Percentiles rank a stretch among this genome's conserved stretches.
These are phyloP conservation scores for Poecilia picta DNA, from an alignment of 2,797 vertebrate species.

Conservation along the genomic window DNA sequence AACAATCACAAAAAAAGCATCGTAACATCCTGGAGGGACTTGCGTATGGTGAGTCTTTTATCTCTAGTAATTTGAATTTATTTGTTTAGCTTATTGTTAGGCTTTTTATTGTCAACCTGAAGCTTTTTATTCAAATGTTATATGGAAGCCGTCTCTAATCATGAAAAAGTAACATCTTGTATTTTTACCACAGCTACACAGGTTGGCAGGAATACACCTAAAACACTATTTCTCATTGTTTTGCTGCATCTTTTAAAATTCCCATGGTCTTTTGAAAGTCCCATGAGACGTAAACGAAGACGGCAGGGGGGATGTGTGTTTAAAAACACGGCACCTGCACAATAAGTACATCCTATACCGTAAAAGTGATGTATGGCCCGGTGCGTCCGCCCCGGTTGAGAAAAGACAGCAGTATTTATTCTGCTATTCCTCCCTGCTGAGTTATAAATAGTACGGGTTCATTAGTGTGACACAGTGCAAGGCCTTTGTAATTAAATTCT, in stretches of 20 bases:
- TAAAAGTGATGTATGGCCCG: constrained; percentile 8
- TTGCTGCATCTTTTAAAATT: background rate
- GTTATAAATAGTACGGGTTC: constrained; percentile 66
- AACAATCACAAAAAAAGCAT: too few species aligned
- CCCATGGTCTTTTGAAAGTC: background rate
- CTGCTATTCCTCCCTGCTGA: constrained; percentile 14
- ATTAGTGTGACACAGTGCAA: constrained; percentile 71
- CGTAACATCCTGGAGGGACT: too few species aligned
- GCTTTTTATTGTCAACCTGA: background rate
- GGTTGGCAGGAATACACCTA: background rate
- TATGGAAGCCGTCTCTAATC: background rate
- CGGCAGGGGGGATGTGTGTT: background rate
- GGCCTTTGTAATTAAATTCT: constrained; percentile 72
- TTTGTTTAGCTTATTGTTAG: background rate
- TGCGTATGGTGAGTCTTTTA: background rate
- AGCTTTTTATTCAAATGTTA: background rate
- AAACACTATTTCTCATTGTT: background rate
- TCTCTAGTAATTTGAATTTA: background rate
- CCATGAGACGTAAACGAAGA: background rate
- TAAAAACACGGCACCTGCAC: background rate
- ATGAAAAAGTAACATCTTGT: background rate
- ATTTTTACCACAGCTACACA: background rate
- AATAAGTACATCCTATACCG: background rate
- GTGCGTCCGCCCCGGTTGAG: constrained; percentile 21
- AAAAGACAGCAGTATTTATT: constrained; percentile 49